A percentile compares a stretch with the other conserved stretches of the same genome.
Conservation (phyloP, 1,140 invertebrate species). For the Caenorhabditis briggsae region DNA sequence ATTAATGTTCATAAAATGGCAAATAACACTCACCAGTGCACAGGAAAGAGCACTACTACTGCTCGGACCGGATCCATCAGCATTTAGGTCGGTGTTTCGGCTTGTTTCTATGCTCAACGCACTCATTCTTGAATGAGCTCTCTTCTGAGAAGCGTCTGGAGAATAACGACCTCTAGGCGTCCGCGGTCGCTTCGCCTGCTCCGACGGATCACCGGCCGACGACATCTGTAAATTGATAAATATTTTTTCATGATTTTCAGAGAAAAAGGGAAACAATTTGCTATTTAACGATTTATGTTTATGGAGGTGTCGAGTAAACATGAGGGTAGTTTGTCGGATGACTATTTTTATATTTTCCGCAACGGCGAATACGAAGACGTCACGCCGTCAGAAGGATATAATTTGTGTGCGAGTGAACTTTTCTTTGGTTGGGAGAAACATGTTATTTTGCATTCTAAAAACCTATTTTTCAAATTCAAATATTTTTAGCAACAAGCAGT, state of each 20-base stretch:
- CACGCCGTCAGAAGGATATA: neutral
- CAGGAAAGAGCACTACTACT: conserved; percentile 9
- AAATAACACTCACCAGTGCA: neutral
- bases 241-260: neutral
- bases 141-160: neutral
- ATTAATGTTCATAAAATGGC: no score
- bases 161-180: conserved; percentile 4
- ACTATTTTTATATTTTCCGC: conserved; percentile 12
- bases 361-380: neutral
- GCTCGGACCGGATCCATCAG: conserved; percentile 7
- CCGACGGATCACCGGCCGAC: neutral
- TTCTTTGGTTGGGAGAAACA: neutral
- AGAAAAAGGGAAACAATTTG: neutral
- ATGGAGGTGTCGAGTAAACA: neutral
- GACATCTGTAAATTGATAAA: conserved; percentile 6
- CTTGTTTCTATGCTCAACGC: neutral
- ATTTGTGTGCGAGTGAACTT: neutral
- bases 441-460: neutral
- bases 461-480: neutral
- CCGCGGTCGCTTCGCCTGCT: neutral
- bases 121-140: conserved; percentile 12
- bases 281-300: no score
- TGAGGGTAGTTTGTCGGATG: no score
- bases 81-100: neutral
- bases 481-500: neutral